phyloP scores from a whole-genome alignment of 2,113 vertebrate genomes.

The Psephotus haematonotus region DNA sequence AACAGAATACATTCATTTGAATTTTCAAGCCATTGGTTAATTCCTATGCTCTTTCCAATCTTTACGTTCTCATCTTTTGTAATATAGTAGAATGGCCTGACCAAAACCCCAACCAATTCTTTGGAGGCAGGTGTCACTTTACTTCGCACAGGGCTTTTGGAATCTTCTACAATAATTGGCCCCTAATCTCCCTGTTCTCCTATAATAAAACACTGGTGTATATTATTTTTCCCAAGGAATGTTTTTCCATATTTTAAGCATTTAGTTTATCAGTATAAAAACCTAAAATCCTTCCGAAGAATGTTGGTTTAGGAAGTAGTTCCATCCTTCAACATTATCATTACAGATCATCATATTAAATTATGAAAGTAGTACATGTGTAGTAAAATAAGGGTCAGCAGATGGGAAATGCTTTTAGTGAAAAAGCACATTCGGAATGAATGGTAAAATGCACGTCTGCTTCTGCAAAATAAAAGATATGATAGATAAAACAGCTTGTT shows the following conservation, averaged over 20 bases:
- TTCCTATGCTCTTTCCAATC: neutral
- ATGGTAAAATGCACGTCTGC: neutral
- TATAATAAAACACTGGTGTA: neutral
- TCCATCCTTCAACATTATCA: constrained; percentile 24
- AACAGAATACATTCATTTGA: neutral
- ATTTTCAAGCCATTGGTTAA: neutral
- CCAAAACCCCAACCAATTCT: neutral
- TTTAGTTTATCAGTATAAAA: constrained; percentile 30
- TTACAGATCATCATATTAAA: neutral
- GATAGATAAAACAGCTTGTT: constrained; percentile 22
- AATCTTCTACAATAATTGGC: neutral
- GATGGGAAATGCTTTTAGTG: constrained; percentile 5
- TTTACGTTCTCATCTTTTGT: neutral
- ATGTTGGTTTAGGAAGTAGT: neutral
- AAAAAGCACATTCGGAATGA: constrained; percentile 7
- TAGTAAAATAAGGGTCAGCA: constrained; percentile 35
- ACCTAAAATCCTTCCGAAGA: constrained; percentile 13
- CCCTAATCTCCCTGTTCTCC: neutral
- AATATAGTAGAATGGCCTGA: neutral
- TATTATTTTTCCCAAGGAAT: neutral
- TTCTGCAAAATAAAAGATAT: neutral
- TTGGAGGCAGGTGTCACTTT: neutral
- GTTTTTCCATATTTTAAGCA: neutral
- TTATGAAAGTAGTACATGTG: neutral
- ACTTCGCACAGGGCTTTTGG: neutral